Evolutionary conservation across 1,140 invertebrate species (phyloP).

Genomic region (Cecropterus lyciades): DNA sequence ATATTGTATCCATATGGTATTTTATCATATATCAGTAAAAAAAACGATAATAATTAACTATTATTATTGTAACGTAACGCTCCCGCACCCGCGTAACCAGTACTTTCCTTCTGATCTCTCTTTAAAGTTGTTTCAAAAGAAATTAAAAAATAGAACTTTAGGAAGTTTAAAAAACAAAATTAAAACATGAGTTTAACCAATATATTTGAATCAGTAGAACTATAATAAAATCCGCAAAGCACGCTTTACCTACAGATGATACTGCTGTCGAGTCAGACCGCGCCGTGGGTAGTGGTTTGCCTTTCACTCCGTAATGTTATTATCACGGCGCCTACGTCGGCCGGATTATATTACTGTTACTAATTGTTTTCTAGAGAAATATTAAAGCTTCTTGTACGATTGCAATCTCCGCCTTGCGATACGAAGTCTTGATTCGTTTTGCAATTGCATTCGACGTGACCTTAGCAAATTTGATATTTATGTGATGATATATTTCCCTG

Average conservation of each 20-base stretch:
- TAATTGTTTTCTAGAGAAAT: slow-evolving; percentile 34
- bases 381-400: slow-evolving; percentile 17
- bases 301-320: slow-evolving; percentile 67
- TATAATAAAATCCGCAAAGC: slow-evolving; percentile 7
- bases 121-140: too few relatives aligned
- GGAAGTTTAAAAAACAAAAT: too few relatives aligned
- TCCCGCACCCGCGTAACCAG: too few relatives aligned
- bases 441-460: neutral
- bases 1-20: too few relatives aligned
- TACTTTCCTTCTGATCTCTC: too few relatives aligned
- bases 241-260: slow-evolving; percentile 13
- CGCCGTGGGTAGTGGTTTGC: slow-evolving; percentile 58
- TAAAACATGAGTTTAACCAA: too few relatives aligned
- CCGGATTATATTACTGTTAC: slow-evolving; percentile 24
- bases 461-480: neutral
- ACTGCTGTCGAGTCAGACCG: slow-evolving; percentile 46
- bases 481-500: too few relatives aligned
- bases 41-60: too few relatives aligned
- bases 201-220: neutral
- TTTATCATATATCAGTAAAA: too few relatives aligned
- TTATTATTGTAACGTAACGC: too few relatives aligned
- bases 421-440: neutral
- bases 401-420: slow-evolving; percentile 6
- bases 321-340: slow-evolving; percentile 42
- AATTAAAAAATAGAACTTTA: too few relatives aligned